Percentiles rank a stretch among this genome's conserved stretches.
Evolutionary conservation across 2,888 invertebrate species (phyloP).

Genomic region (Balanococcus diminutus): DNA sequence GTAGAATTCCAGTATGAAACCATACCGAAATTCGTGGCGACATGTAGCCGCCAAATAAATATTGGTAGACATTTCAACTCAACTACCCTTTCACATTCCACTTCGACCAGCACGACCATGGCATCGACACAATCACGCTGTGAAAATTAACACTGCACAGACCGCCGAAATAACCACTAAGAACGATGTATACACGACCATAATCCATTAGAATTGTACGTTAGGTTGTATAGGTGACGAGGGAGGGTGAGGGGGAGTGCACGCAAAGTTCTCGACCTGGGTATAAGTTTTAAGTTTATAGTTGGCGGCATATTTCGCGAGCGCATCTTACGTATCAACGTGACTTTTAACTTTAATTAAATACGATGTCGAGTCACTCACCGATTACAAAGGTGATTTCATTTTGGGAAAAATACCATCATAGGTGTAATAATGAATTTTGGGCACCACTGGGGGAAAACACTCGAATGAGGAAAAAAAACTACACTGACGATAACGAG

Average conservation of each 20-base stretch:
- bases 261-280: not conserved
- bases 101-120: not conserved
- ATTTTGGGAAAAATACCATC: not conserved
- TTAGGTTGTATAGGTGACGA: not conserved
- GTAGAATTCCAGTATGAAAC: not conserved
- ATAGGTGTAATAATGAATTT: not conserved
- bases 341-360: not conserved
- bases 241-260: not conserved
- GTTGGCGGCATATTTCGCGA: not conserved
- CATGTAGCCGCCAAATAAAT: constrained; percentile 7
- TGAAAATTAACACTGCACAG: constrained; percentile 3
- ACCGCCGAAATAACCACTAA: not conserved
- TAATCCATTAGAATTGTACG: not conserved
- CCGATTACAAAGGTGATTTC: not conserved
- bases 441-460: not conserved
- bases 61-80: not conserved
- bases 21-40: constrained; percentile 4
- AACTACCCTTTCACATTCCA: not conserved
- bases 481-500: not conserved
- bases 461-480: not conserved
- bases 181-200: not conserved
- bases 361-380: not conserved
- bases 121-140: not conserved
- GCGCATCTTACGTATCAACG: not conserved
- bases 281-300: not conserved